Evolutionary conservation across 2,888 invertebrate species (phyloP).

Genomic region (Tinea semifulvella): DNA sequence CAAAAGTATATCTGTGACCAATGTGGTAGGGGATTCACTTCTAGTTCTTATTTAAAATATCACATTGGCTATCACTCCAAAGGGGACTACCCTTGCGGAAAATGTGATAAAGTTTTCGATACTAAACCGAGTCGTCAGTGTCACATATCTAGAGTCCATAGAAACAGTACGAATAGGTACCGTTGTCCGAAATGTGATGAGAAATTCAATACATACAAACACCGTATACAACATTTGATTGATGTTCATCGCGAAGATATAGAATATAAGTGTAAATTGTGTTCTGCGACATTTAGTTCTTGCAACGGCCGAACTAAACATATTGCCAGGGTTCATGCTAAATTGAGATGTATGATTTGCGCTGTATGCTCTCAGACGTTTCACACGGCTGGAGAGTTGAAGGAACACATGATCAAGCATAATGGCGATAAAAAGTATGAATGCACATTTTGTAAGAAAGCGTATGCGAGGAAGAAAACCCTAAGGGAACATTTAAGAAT

Average conservation of each 20-base stretch:
- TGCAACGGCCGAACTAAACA: neutral
- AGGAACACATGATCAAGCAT: conserved; percentile 34
- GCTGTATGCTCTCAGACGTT: conserved; percentile 30
- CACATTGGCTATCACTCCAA: conserved; percentile 48
- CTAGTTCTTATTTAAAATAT: conserved; percentile 46
- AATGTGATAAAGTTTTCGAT: conserved; percentile 7
- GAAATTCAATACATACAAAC: neutral
- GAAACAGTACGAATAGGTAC: neutral
- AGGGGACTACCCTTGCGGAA: conserved; percentile 40
- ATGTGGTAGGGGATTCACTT: conserved; percentile 30
- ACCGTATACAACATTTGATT: neutral
- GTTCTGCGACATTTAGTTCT: neutral
- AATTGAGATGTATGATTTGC: conserved; percentile 29
- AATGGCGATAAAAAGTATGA: conserved; percentile 30
- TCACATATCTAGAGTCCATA: neutral
- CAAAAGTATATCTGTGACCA: conserved; percentile 28
- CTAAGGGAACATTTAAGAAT: conserved; percentile 37
- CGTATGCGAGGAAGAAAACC: conserved; percentile 24
- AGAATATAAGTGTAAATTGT: neutral
- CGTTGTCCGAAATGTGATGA: neutral
- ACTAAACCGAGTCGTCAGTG: neutral
- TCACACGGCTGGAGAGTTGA: conserved; percentile 30
- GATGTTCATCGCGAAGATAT: neutral
- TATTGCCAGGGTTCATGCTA: conserved; percentile 21
- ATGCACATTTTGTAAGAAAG: conserved; percentile 30